phyloP scores from a whole-genome alignment of 2,888 invertebrate genomes.

The Cetonia aurata region DNA sequence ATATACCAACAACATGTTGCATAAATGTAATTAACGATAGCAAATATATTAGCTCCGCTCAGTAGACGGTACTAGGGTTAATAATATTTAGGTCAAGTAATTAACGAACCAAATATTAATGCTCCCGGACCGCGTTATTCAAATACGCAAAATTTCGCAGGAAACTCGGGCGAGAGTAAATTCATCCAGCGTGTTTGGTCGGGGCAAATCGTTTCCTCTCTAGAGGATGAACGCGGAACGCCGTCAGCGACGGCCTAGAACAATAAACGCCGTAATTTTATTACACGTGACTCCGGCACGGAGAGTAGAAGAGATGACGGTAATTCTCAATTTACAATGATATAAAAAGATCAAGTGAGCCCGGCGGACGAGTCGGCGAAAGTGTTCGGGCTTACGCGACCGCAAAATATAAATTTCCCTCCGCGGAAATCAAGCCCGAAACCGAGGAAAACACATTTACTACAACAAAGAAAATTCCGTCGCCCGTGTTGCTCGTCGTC shows the following conservation, averaged over 20 bases:
- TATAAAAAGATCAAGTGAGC: conserved; percentile 45
- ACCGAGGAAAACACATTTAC: conserved; percentile 60
- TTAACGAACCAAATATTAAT: conserved; percentile 27
- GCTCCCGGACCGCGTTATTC: background rate
- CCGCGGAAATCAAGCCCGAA: conserved; percentile 62
- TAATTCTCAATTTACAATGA: conserved; percentile 48
- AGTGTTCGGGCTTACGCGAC: conserved; percentile 46
- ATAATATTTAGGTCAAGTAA: conserved; percentile 17
- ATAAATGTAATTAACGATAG: too few species aligned
- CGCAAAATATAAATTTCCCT: conserved; percentile 63
- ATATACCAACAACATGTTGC: too few species aligned
- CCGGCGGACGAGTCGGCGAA: conserved; percentile 31
- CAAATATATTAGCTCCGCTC: too few species aligned
- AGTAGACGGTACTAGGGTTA: background rate
- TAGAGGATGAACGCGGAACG: conserved; percentile 3
- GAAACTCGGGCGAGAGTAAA: conserved; percentile 1
- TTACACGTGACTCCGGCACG: conserved; percentile 39
- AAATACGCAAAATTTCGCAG: conserved; percentile 16
- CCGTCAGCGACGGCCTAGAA: conserved; percentile 23
- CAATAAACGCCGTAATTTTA: conserved; percentile 47
- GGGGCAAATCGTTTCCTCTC: conserved; percentile 34
- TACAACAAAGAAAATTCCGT: conserved; percentile 61
- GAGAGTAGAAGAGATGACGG: conserved; percentile 41
- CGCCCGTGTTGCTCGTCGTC: conserved; percentile 44
- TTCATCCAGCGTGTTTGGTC: conserved; percentile 18